Evolutionary conservation across 2,113 vertebrate genomes (phyloP).

Genomic region (Ophiodon elongatus): DNA sequence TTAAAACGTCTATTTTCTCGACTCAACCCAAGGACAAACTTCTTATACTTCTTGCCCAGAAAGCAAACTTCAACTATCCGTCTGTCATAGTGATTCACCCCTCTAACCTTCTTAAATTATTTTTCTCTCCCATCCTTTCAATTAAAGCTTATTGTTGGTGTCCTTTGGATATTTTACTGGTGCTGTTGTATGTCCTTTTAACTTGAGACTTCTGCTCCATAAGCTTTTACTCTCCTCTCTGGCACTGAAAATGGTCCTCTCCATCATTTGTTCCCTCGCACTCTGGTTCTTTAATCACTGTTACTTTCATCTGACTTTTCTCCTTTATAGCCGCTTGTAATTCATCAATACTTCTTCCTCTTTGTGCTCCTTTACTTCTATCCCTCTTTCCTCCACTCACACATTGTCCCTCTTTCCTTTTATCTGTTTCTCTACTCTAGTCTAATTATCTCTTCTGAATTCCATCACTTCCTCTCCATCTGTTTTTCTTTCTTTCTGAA

Average conservation of each 20-base stretch:
- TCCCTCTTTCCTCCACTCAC: neutral
- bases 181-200: too few relatives aligned
- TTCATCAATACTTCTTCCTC: slow-evolving; percentile 19
- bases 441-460: slow-evolving; percentile 17
- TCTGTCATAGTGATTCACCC: slow-evolving; percentile 16
- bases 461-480: neutral
- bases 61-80: slow-evolving; percentile 58
- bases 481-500: too few relatives aligned
- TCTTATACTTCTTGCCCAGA: slow-evolving; percentile 64
- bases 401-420: slow-evolving; percentile 3
- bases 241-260: neutral
- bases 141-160: slow-evolving; percentile 24
- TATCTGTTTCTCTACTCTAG: slow-evolving; percentile 15
- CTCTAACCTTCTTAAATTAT: slow-evolving; percentile 15
- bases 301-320: slow-evolving; percentile 43
- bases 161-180: too few relatives aligned
- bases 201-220: neutral
- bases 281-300: slow-evolving; percentile 36
- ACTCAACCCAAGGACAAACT: slow-evolving; percentile 73
- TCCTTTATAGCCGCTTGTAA: slow-evolving; percentile 27
- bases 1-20: slow-evolving; percentile 72
- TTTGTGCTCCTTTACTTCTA: slow-evolving; percentile 6
- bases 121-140: slow-evolving; percentile 29
- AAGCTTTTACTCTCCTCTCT: slow-evolving; percentile 30
- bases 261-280: slow-evolving; percentile 5